A percentile compares a stretch with the other conserved stretches of the same genome.
Evolutionary conservation across 2,797 vertebrate species (phyloP).

Genomic region (Pagetopsis macropterus): DNA sequence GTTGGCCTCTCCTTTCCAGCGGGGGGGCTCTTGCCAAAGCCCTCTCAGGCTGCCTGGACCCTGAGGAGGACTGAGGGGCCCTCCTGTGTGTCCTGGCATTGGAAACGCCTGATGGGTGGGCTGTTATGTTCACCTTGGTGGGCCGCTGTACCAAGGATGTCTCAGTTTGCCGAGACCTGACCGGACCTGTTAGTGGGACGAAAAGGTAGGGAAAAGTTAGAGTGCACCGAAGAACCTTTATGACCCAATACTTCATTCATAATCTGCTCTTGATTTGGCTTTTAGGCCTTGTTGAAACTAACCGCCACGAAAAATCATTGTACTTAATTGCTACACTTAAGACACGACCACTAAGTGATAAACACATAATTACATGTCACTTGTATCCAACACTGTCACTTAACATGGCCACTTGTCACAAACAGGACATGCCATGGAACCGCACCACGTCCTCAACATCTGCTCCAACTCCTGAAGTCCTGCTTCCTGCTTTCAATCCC

Average conservation of each 20-base stretch:
- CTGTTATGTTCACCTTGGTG: conserved; percentile 78
- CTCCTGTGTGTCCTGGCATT: conserved; percentile 81
- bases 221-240: conserved; percentile 6
- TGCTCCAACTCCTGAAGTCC: conserved; percentile 50
- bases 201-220: conserved; percentile 23
- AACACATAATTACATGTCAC: conserved; percentile 40
- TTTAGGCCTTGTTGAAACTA: conserved; percentile 22
- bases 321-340: conserved; percentile 21
- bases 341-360: conserved; percentile 31
- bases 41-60: conserved; percentile 85
- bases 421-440: conserved; percentile 25
- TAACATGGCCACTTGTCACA: conserved; percentile 37
- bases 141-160: conserved; percentile 56
- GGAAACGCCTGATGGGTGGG: conserved; percentile 72
- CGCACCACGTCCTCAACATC: conserved; percentile 19
- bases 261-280: conserved; percentile 23
- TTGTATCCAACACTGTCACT: conserved; percentile 23
- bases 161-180: conserved; percentile 48
- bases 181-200: conserved; percentile 51
- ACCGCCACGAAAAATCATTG: conserved; percentile 25
- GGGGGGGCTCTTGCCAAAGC: conserved; percentile 72
- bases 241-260: conserved; percentile 22
- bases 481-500: conserved; percentile 52
- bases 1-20: conserved; percentile 83
- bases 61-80: conserved; percentile 86